phyloP scores from a whole-genome alignment of 2,113 vertebrate genomes.

The Clarias gariepinus region DNA sequence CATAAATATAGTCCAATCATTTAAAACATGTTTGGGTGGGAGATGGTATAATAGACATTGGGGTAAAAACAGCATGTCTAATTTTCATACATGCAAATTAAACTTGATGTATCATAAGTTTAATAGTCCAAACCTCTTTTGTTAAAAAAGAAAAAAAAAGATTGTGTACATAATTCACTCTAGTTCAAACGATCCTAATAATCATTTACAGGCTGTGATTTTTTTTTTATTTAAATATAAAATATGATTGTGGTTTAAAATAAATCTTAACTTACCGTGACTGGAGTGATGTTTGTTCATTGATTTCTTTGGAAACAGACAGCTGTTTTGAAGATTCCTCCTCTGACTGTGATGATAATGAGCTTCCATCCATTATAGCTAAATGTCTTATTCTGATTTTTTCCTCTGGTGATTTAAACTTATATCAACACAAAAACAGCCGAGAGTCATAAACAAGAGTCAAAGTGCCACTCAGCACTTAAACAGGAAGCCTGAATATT shows the following conservation, averaged over 20 bases:
- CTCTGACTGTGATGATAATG: slow-evolving; percentile 51
- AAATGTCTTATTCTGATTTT: slow-evolving; percentile 31
- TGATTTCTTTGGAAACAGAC: slow-evolving; percentile 48
- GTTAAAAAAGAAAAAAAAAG: not conserved
- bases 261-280: slow-evolving; percentile 33
- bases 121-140: not conserved
- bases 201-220: not conserved
- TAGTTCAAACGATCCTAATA: not conserved
- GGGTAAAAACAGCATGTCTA: not conserved
- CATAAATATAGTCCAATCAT: not conserved
- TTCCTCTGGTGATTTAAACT: slow-evolving; percentile 3
- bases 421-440: not conserved
- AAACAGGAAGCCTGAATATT: slow-evolving; percentile 50
- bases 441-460: no score
- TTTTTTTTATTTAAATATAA: not conserved
- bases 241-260: not conserved
- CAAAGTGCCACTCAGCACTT: not conserved
- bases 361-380: slow-evolving; percentile 64
- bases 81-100: not conserved
- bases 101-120: not conserved
- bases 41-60: not conserved
- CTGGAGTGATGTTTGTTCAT: slow-evolving; percentile 35
- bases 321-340: slow-evolving; percentile 49
- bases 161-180: not conserved
- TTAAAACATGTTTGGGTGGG: not conserved